These are phyloP conservation scores for Lasioglossum baleicum DNA, from an alignment of 1,140 invertebrate species.

Conservation along the genomic window DNA sequence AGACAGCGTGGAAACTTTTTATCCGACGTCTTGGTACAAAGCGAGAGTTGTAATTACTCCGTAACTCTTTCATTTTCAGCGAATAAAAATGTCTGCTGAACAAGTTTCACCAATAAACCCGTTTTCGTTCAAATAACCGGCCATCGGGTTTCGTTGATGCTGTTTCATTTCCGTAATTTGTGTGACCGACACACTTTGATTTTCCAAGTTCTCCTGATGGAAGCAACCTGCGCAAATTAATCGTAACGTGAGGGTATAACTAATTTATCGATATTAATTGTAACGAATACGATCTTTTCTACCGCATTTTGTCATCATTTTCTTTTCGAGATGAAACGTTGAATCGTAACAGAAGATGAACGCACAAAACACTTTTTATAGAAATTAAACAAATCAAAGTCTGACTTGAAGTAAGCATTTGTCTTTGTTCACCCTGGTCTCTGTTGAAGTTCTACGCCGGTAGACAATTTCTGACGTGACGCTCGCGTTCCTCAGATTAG, in stretches of 20 bases:
- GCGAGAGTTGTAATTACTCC: neutral
- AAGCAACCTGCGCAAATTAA: neutral
- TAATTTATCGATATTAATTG: neutral
- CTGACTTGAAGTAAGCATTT: neutral
- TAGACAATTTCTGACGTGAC: no score
- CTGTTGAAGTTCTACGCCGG: no score
- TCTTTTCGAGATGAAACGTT: neutral
- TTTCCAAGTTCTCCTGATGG: neutral
- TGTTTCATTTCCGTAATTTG: neutral
- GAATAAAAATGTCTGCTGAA: neutral
- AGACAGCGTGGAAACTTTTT: neutral
- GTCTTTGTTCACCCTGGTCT: neutral
- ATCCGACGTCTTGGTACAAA: neutral
- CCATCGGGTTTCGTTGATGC: neutral
- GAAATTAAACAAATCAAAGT: neutral
- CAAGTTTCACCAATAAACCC: neutral
- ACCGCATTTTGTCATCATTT: no score
- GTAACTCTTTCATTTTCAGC: neutral
- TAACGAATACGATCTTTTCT: neutral
- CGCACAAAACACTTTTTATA: neutral
- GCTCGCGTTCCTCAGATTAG: no score
- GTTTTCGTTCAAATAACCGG: neutral
- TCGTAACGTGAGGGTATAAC: neutral
- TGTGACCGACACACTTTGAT: neutral
- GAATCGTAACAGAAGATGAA: neutral